A percentile compares a stretch with the other conserved stretches of the same genome.
Conservation (phyloP, 2,113 vertebrate genomes). For the Psittacula cyanocephala region DNA sequence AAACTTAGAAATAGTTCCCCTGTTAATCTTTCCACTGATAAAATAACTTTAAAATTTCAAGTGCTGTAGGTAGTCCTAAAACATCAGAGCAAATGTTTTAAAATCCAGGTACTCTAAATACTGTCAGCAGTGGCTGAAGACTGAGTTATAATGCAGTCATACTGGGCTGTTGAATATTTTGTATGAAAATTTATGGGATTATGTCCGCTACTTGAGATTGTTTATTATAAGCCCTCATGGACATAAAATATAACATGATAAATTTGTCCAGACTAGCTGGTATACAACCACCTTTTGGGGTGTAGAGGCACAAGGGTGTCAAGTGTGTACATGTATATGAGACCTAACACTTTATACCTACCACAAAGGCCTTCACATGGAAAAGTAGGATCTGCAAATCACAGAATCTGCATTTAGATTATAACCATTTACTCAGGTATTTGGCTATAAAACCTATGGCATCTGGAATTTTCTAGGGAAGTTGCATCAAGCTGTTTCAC, state of each 20-base stretch:
- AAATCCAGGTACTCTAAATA: not conserved
- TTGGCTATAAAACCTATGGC: not conserved
- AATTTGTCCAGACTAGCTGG: not conserved
- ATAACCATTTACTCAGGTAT: not conserved
- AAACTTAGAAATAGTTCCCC: not conserved
- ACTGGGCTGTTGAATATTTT: not conserved
- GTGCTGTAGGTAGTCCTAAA: not conserved
- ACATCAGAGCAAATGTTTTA: not conserved
- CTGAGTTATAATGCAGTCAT: not conserved
- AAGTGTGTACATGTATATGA: not conserved
- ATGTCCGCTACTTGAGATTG: not conserved
- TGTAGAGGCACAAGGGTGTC: not conserved
- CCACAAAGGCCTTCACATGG: not conserved
- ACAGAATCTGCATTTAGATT: not conserved
- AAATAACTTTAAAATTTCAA: not conserved
- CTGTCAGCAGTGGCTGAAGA: not conserved
- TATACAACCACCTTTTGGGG: not conserved
- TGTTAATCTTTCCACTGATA: not conserved
- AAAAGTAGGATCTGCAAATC: not conserved
- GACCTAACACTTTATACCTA: not conserved
- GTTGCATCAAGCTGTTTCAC: not conserved
- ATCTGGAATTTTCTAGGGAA: not conserved
- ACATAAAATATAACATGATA: not conserved
- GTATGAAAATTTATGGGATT: not conserved
- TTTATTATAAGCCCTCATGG: not conserved